Conservation (phyloP, 2,113 vertebrate species). For the Oenanthe melanoleuca region DNA sequence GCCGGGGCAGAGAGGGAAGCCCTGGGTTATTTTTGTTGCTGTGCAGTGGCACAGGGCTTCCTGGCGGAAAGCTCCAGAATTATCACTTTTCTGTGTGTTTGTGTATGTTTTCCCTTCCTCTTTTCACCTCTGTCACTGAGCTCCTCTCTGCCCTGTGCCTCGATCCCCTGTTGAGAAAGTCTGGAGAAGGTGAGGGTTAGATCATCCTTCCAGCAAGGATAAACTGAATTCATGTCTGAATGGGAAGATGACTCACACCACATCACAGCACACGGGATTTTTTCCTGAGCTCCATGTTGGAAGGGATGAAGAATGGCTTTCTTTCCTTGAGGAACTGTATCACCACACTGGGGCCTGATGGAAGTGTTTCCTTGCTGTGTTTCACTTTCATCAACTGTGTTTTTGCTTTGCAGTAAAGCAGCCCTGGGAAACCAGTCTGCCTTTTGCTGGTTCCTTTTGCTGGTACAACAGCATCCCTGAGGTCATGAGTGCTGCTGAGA, state of each 20-base stretch:
- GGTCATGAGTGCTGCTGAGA: neutral
- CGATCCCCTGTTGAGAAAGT: slow-evolving; percentile 11
- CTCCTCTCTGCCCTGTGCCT: neutral
- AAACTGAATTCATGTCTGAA: slow-evolving; percentile 43
- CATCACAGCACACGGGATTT: neutral
- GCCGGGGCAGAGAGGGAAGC: neutral
- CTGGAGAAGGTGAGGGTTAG: slow-evolving; percentile 49
- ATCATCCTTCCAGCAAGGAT: slow-evolving; percentile 23
- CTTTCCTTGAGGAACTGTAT: neutral
- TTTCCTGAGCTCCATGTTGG: neutral
- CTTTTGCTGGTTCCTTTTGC: slow-evolving; percentile 30
- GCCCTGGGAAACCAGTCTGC: neutral
- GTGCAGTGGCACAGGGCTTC: slow-evolving; percentile 40
- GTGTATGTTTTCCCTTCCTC: slow-evolving; percentile 57
- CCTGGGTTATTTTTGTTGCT: slow-evolving; percentile 56
- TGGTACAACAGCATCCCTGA: neutral
- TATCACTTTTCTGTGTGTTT: slow-evolving; percentile 25
- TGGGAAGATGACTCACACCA: slow-evolving; percentile 27
- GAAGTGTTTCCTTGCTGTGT: neutral
- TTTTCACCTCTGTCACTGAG: slow-evolving; percentile 44
- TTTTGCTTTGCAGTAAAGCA: neutral
- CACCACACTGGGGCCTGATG: accelerated
- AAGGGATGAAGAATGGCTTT: neutral
- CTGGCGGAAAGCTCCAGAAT: slow-evolving; percentile 48
- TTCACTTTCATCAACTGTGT: neutral